phyloP scores from a whole-genome alignment of 2,113 vertebrate genomes.

The Poeciliopsis turrubarensis region DNA sequence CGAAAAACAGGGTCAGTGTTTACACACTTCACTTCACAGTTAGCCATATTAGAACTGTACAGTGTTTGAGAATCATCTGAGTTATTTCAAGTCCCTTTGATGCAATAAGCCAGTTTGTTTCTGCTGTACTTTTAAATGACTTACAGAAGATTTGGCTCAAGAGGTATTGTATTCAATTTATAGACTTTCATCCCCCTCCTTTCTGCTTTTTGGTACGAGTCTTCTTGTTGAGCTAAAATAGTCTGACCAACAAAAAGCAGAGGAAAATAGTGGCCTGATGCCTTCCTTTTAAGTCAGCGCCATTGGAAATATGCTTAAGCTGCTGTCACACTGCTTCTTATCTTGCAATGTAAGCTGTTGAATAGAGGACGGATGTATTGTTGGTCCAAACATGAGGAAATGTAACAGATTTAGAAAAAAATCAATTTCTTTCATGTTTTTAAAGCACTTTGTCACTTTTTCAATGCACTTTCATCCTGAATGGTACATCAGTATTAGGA shows the following conservation, averaged over 20 bases:
- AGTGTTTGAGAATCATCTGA: constrained; percentile 43
- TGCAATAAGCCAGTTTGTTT: constrained; percentile 55
- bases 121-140: constrained; percentile 55
- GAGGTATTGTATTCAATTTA: neutral
- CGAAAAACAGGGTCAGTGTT: constrained; percentile 6
- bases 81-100: constrained; percentile 29
- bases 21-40: constrained; percentile 5
- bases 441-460: too few relatives aligned
- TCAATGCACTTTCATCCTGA: too few relatives aligned
- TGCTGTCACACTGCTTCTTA: too few relatives aligned
- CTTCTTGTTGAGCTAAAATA: constrained; percentile 20
- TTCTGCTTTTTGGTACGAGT: constrained; percentile 1
- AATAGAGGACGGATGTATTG: too few relatives aligned
- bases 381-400: too few relatives aligned
- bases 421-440: too few relatives aligned
- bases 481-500: too few relatives aligned
- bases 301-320: too few relatives aligned
- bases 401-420: too few relatives aligned
- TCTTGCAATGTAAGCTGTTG: too few relatives aligned
- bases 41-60: constrained; percentile 3
- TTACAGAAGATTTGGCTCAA: constrained; percentile 6
- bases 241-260: neutral
- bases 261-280: neutral
- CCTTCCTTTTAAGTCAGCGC: neutral
- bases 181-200: constrained; percentile 7